Percentiles rank a stretch among this genome's conserved stretches.
Evolutionary conservation across 2,888 invertebrate genomes (phyloP).

Genomic region (Eupithecia subfuscata): DNA sequence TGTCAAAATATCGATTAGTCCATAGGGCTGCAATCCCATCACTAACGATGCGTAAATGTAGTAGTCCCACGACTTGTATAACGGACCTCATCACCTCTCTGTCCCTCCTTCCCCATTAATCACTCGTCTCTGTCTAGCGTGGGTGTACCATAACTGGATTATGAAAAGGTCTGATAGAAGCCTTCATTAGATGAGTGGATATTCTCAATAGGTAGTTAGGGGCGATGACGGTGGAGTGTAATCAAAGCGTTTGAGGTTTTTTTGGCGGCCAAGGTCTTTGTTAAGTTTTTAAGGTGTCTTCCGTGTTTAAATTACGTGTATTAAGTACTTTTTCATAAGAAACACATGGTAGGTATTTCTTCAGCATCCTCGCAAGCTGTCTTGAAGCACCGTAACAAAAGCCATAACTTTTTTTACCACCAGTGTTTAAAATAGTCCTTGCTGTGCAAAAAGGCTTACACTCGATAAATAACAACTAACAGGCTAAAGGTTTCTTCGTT

Average conservation of each 20-base stretch:
- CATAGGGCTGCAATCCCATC: conserved; percentile 47
- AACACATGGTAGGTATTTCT: neutral
- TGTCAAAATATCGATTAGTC: neutral
- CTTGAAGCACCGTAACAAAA: neutral
- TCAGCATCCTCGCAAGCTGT: neutral
- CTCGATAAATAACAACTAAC: too few relatives aligned
- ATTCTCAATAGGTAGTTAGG: conserved; percentile 23
- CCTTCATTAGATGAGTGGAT: conserved; percentile 26
- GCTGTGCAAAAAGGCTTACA: too few relatives aligned
- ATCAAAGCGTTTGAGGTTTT: conserved; percentile 9
- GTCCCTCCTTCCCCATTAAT: conserved; percentile 41
- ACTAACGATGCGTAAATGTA: conserved; percentile 73
- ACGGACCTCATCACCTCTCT: conserved; percentile 67
- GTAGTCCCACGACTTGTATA: conserved; percentile 78
- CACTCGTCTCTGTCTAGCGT: conserved; percentile 58
- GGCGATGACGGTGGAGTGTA: conserved; percentile 8
- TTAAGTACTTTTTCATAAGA: neutral
- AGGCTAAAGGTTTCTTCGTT: too few relatives aligned
- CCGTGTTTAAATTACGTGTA: neutral
- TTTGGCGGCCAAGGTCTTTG: conserved; percentile 9
- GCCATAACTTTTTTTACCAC: neutral
- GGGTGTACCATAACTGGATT: conserved; percentile 67
- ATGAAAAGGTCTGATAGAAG: conserved; percentile 28
- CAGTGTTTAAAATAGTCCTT: neutral
- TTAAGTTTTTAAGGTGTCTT: neutral